phyloP scores from a whole-genome alignment of 2,888 invertebrate genomes.

The Eupithecia vulgata region DNA sequence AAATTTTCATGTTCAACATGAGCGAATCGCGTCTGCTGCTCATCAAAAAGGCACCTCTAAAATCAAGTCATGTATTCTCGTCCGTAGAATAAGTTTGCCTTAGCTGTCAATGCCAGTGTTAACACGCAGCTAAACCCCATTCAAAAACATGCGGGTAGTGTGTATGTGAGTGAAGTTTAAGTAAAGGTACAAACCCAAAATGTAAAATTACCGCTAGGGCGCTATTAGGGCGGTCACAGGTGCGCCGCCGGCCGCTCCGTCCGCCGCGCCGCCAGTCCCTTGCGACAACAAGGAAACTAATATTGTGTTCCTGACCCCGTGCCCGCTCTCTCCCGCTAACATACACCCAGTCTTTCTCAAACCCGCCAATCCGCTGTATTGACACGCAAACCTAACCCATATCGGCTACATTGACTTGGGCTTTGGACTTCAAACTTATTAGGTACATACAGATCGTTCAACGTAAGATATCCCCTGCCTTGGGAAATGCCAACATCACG shows the following conservation, averaged over 20 bases:
- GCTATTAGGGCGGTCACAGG: slow-evolving; percentile 81
- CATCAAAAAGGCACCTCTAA: not conserved
- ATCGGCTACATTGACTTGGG: not conserved
- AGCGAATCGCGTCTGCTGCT: not conserved
- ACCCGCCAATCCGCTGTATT: slow-evolving; percentile 59
- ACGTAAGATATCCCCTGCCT: too few relatives aligned
- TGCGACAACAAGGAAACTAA: slow-evolving; percentile 85
- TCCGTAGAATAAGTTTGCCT: not conserved
- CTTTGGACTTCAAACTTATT: too few relatives aligned
- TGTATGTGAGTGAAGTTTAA: slow-evolving; percentile 63
- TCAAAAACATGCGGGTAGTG: slow-evolving; percentile 32
- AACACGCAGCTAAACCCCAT: not conserved
- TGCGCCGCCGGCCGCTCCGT: slow-evolving; percentile 79
- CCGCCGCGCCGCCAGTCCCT: slow-evolving; percentile 83
- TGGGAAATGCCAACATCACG: too few relatives aligned
- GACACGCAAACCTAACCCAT: not conserved
- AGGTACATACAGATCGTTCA: too few relatives aligned
- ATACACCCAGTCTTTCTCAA: slow-evolving; percentile 61
- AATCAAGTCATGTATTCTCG: not conserved
- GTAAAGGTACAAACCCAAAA: slow-evolving; percentile 84
- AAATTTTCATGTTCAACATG: not conserved
- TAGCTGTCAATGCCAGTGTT: not conserved
- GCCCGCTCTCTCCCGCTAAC: slow-evolving; percentile 61
- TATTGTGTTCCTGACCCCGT: slow-evolving; percentile 83
- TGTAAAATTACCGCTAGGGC: slow-evolving; percentile 83